Evolutionary conservation across 1,140 invertebrate species (phyloP).

Genomic region (Ceratitis capitata): DNA sequence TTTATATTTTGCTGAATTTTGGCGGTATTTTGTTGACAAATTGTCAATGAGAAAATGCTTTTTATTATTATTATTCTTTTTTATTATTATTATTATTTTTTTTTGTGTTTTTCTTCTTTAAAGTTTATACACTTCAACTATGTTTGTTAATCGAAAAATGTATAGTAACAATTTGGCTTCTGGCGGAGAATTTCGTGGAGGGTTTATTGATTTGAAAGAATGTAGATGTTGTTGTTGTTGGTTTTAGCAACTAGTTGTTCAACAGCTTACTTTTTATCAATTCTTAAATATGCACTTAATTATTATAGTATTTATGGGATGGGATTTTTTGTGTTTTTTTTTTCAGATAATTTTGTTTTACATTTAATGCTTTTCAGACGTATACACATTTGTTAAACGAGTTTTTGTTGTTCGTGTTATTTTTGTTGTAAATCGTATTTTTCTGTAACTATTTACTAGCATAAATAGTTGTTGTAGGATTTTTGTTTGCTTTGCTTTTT

Average conservation of each 20-base stretch:
- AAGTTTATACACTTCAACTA: no score
- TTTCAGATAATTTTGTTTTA: not conserved
- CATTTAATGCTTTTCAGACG: not conserved
- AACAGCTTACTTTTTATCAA: not conserved
- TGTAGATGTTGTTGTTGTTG: not conserved
- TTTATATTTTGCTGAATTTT: slow-evolving; percentile 65
- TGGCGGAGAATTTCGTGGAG: slow-evolving; percentile 23
- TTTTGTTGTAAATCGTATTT: not conserved
- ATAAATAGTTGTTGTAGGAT: not conserved
- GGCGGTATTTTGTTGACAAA: slow-evolving; percentile 45
- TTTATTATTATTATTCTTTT: not conserved
- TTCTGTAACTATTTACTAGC: not conserved
- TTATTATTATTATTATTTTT: not conserved
- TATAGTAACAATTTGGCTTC: slow-evolving; percentile 18
- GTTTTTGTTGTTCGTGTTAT: not conserved
- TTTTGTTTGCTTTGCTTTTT: not conserved
- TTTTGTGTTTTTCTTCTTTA: not conserved
- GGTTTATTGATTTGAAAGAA: not conserved
- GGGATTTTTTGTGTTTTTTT: not conserved
- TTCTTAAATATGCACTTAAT: not conserved
- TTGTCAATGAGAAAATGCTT: not conserved
- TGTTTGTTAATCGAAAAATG: not conserved
- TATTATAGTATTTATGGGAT: no score
- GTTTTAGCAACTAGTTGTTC: not conserved
- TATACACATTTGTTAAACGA: not conserved